These are phyloP conservation scores for Cnemophilus loriae DNA, from an alignment of 2,113 vertebrate genomes.

Conservation along the genomic window DNA sequence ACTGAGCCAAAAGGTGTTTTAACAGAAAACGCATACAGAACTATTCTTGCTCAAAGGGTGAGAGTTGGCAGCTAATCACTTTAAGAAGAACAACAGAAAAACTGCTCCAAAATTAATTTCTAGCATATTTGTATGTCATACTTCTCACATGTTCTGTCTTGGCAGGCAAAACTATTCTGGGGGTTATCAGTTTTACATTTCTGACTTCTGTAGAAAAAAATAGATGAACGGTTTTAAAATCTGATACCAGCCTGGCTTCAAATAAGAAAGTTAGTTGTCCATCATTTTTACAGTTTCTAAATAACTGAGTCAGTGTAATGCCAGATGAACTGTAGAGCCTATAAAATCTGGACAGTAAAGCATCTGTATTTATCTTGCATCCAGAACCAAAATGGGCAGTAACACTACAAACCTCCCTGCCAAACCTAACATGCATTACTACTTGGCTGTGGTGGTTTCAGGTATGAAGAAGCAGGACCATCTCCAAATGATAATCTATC, in stretches of 20 bases:
- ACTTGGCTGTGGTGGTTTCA: neutral
- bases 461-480: neutral
- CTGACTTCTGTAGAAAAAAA: neutral
- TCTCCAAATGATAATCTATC: neutral
- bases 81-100: neutral
- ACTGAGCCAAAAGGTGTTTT: neutral
- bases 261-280: neutral
- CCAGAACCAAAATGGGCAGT: neutral
- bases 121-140: neutral
- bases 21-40: neutral
- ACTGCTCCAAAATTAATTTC: neutral
- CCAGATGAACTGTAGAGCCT: neutral
- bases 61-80: neutral
- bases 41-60: neutral
- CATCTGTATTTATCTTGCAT: neutral
- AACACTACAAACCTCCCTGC: neutral
- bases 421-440: neutral
- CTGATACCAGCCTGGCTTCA: neutral
- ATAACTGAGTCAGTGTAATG: neutral
- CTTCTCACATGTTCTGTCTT: neutral
- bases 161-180: neutral
- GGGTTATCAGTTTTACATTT: neutral
- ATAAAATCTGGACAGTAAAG: neutral
- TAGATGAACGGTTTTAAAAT: neutral
- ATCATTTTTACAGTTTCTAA: neutral